Percentiles rank a stretch among this genome's conserved stretches.
These are phyloP conservation scores for Sicus ferrugineus DNA, from an alignment of 2,888 invertebrate genomes.

Conservation along the genomic window DNA sequence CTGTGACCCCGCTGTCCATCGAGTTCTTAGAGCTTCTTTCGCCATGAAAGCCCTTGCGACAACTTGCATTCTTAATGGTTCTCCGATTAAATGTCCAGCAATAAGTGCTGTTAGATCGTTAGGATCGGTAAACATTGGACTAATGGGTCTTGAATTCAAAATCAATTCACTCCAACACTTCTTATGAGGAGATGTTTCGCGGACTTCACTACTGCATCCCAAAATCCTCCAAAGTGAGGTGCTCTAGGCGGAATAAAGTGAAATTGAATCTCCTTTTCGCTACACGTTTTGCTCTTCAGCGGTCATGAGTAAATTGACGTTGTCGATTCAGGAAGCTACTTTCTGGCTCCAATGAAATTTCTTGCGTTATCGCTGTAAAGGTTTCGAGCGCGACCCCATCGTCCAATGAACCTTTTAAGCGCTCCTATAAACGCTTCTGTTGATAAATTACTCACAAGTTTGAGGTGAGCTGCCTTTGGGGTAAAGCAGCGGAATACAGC, in stretches of 20 bases:
- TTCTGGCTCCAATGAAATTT: conserved; percentile 34
- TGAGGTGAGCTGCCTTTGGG: conserved; percentile 39
- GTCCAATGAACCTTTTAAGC: conserved; percentile 32
- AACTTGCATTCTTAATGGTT: conserved; percentile 6
- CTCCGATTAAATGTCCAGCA: conserved; percentile 20
- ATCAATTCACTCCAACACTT: conserved; percentile 18
- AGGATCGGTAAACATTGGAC: conserved; percentile 12
- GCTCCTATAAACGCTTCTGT: too few species aligned
- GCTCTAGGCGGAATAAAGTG: too few species aligned
- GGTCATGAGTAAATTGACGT: background rate
- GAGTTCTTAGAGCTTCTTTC: background rate
- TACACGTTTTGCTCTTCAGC: background rate
- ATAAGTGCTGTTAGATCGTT: conserved; percentile 20
- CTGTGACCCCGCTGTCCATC: background rate
- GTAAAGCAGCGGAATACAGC: too few species aligned
- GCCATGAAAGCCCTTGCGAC: background rate
- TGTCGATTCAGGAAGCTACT: background rate
- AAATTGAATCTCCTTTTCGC: background rate
- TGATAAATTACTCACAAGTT: conserved; percentile 37
- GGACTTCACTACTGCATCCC: background rate
- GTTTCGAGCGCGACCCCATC: conserved; percentile 25
- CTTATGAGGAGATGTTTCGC: background rate
- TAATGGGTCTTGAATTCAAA: conserved; percentile 13
- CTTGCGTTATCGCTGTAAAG: conserved; percentile 41
- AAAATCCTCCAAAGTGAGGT: background rate